Evolutionary conservation across 2,888 invertebrate species (phyloP).

Genomic region (Pandemis corylana): DNA sequence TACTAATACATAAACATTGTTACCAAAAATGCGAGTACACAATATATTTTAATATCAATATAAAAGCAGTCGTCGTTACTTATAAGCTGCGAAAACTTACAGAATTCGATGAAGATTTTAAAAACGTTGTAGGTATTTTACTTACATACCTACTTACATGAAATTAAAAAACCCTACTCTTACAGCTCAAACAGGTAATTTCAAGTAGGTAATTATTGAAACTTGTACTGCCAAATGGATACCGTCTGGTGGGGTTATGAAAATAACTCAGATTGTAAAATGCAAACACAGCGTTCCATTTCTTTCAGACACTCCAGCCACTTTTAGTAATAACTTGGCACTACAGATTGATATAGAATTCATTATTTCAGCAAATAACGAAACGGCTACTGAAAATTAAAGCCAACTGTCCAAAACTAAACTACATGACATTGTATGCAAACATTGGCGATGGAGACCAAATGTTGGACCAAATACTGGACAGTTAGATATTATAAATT

Average conservation of each 20-base stretch:
- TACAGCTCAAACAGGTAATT: no score
- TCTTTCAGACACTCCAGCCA: background rate
- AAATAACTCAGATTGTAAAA: no score
- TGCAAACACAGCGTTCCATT: background rate
- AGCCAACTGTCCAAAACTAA: background rate
- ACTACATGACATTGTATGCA: background rate
- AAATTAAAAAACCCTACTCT: no score
- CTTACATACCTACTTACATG: background rate
- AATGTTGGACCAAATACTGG: background rate
- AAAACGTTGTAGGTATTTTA: background rate
- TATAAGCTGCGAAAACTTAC: background rate
- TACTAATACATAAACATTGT: background rate
- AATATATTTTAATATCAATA: background rate
- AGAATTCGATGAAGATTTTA: background rate
- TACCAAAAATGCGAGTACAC: constrained; percentile 4
- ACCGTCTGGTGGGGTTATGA: no score
- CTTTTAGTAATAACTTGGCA: background rate
- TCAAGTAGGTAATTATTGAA: no score
- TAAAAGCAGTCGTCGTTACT: constrained; percentile 12
- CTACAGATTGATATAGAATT: background rate
- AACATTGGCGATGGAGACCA: background rate
- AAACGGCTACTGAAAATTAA: background rate
- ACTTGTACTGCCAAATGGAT: no score
- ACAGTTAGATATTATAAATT: background rate
- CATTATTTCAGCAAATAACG: background rate